phyloP scores from a whole-genome alignment of 2,888 invertebrate species.

The Orgyia antiqua region DNA sequence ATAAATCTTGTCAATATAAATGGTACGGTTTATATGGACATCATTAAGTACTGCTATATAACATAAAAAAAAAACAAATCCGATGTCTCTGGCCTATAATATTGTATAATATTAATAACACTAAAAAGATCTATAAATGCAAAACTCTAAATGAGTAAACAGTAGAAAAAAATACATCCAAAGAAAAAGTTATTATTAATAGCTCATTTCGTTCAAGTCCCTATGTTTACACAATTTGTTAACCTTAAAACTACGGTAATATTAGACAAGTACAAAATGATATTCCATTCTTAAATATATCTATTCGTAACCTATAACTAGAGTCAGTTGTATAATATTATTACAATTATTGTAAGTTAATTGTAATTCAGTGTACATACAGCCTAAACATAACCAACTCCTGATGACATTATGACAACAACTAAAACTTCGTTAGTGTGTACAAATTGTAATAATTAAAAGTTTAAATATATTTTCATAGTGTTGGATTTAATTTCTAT shows the following conservation, averaged over 20 bases:
- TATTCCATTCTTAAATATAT: slow-evolving; percentile 70
- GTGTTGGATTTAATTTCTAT: too few species aligned
- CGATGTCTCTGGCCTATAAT: slow-evolving; percentile 47
- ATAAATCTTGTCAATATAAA: slow-evolving; percentile 48
- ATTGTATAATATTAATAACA: slow-evolving; percentile 54
- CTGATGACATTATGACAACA: too few species aligned
- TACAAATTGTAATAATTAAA: too few species aligned
- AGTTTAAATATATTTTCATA: too few species aligned
- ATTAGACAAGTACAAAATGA: slow-evolving; percentile 78
- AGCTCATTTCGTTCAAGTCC: slow-evolving; percentile 71
- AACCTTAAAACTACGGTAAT: slow-evolving; percentile 73
- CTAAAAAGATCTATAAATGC: slow-evolving; percentile 77
- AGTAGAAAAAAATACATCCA: slow-evolving; percentile 73
- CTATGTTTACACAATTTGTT: slow-evolving; percentile 72
- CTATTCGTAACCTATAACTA: slow-evolving; percentile 71
- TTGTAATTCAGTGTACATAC: slow-evolving; percentile 54
- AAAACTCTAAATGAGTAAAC: slow-evolving; percentile 71
- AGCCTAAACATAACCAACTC: slow-evolving; percentile 47
- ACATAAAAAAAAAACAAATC: slow-evolving; percentile 33
- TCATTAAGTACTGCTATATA: slow-evolving; percentile 62
- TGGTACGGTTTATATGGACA: slow-evolving; percentile 61
- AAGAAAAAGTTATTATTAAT: slow-evolving; percentile 54
- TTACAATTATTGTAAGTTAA: slow-evolving; percentile 45
- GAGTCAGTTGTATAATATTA: slow-evolving; percentile 70
- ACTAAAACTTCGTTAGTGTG: too few species aligned